Base-by-base conservation (phyloP, 2,888 invertebrate genomes). In the Drosophila acutilabella region DNA sequence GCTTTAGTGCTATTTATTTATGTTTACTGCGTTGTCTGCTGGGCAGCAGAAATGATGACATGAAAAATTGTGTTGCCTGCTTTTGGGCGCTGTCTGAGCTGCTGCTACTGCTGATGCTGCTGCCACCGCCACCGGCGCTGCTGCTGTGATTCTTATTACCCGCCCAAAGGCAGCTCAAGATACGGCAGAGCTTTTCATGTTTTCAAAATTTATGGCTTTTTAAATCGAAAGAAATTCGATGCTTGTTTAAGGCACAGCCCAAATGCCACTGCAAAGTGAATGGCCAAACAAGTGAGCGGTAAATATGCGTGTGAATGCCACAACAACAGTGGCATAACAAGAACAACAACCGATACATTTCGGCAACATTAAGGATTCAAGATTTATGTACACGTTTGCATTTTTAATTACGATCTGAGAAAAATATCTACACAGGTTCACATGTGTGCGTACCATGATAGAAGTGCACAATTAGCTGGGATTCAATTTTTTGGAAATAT, bases 211-310 rank as follows among this genome's bases (percentile, higher is more conserved):
- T 84, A 87, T 87, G 69, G 74, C 61, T 65, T 82, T 82, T 86
- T 82, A 84, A 86, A 84, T 84, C 82, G 81, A 84, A 84, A 69
- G 80, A 87, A 84, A 81, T 81, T 84, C 78, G 68, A 81, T 76
- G 79, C 75, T 78, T 79, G 65, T 74, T 85, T 73, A 82, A 81
- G 81, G 71, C 73, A 36, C 66, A 53, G 26, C 57, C 62, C 67
- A 78, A 64, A 11, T 65, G 59, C 57, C 59, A 75, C 57, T 48
- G 67, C 57, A 42, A 73, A 52, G 41, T 20, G 42, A 53, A 52
- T 18, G 47, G 20, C 45, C 47, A 58, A 42, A 50, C n/a, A 41
- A 52, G 45, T 33, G 33, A 51, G 52, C 52, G 51, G 42, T 58
- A 59, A 56, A 68, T 51, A 56, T 48, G 42, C 56, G 41, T 65